Percentiles rank a stretch among this genome's conserved stretches.
phyloP scores from a whole-genome alignment of 2,113 vertebrate species.

The Pygoscelis adeliae region DNA sequence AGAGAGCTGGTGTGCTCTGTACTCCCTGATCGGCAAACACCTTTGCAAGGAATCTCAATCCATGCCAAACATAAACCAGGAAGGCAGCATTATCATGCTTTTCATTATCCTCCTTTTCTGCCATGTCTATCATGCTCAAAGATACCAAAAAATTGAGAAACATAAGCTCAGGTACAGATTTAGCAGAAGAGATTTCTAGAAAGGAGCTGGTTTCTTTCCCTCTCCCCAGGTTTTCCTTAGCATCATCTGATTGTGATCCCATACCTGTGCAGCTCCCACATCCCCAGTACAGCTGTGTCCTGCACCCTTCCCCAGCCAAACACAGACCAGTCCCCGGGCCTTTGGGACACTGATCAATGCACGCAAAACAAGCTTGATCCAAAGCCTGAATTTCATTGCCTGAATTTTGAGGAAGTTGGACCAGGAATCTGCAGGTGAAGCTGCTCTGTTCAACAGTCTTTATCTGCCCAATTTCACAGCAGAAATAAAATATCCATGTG shows the following conservation, averaged over 20 bases:
- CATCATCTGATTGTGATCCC: background rate
- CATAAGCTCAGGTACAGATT: background rate
- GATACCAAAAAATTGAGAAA: background rate
- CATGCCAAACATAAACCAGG: background rate
- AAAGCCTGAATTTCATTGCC: background rate
- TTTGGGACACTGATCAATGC: background rate
- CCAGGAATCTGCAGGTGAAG: background rate
- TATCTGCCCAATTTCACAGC: background rate
- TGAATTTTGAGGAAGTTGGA: background rate
- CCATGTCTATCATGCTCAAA: background rate
- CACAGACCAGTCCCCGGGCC: accelerated
- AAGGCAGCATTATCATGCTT: background rate
- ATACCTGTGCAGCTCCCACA: background rate
- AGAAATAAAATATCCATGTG: background rate
- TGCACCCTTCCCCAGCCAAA: background rate
- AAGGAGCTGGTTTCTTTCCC: background rate
- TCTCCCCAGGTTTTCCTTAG: background rate
- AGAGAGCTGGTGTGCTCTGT: background rate
- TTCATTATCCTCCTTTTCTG: background rate
- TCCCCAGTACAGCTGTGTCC: background rate
- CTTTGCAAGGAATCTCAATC: background rate
- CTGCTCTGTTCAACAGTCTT: background rate
- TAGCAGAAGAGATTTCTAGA: background rate
- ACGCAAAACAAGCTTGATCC: background rate
- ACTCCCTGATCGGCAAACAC: background rate